Percentiles rank a stretch among this genome's conserved stretches.
Evolutionary conservation across 2,797 vertebrate species (phyloP).

Genomic region (Mormyrus hasselquistii): DNA sequence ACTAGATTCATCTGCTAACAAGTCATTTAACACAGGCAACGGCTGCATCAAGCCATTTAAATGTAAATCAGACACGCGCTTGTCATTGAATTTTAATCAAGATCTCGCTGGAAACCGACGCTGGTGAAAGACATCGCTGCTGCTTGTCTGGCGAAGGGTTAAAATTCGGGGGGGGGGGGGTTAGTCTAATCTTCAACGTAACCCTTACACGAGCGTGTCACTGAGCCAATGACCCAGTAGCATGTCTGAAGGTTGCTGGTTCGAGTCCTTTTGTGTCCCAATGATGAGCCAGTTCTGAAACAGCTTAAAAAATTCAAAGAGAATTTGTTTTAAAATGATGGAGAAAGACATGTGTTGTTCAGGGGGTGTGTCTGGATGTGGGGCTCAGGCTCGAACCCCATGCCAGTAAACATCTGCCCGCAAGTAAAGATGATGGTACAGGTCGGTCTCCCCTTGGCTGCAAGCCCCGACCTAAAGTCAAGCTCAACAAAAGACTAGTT

Average conservation of each 20-base stretch:
- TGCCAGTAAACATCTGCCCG: not conserved
- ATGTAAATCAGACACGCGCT: conserved; percentile 14
- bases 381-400: not conserved
- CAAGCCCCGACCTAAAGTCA: not conserved
- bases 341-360: not conserved
- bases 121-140: not conserved
- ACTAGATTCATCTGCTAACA: conserved; percentile 48
- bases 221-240: not conserved
- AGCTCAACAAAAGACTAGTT: not conserved
- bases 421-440: not conserved
- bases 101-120: not conserved
- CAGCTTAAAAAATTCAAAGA: not conserved
- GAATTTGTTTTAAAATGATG: not conserved
- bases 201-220: not conserved
- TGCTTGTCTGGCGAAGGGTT: not conserved
- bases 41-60: conserved; percentile 18
- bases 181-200: not conserved
- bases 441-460: not conserved
- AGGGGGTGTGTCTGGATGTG: not conserved
- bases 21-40: conserved; percentile 30
- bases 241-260: not conserved
- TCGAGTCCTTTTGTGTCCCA: not conserved
- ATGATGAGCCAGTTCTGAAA: not conserved
- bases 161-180: not conserved
- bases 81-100: conserved; percentile 7